These are phyloP conservation scores for Siderastrea siderea DNA, from an alignment of 92 coral and sea anemone genomes.

Conservation along the genomic window DNA sequence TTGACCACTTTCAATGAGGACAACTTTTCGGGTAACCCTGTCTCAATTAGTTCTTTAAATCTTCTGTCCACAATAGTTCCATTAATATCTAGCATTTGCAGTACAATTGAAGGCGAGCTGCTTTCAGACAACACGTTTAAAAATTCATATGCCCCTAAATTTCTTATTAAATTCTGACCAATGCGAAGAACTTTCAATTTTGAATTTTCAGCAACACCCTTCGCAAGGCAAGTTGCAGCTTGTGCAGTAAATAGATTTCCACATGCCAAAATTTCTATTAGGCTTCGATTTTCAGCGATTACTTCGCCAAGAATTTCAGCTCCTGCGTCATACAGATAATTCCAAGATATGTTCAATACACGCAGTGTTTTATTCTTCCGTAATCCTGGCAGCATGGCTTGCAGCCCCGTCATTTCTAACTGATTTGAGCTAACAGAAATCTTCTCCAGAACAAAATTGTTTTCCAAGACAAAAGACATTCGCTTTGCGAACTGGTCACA, in stretches of 20 bases:
- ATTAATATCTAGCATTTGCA: slow-evolving; percentile 78
- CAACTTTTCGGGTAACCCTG: slow-evolving; percentile 46
- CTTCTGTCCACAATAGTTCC: slow-evolving; percentile 84
- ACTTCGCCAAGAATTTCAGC: slow-evolving; percentile 78
- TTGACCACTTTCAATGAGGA: slow-evolving; percentile 69
- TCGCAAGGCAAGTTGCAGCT: slow-evolving; percentile 80
- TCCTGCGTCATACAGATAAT: slow-evolving; percentile 87
- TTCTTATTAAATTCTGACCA: slow-evolving; percentile 86
- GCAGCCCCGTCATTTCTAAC: slow-evolving; percentile 78
- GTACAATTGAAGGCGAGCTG: slow-evolving; percentile 29
- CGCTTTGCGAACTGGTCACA: slow-evolving; percentile 71
- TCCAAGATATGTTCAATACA: slow-evolving; percentile 91
- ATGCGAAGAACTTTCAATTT: slow-evolving; percentile 71
- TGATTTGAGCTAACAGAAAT: slow-evolving; percentile 84
- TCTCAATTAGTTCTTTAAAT: slow-evolving; percentile 48
- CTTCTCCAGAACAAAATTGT: slow-evolving; percentile 54
- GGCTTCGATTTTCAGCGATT: slow-evolving; percentile 60
- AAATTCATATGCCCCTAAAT: slow-evolving; percentile 82
- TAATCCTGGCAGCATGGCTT: slow-evolving; percentile 75
- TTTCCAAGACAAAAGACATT: slow-evolving; percentile 47
- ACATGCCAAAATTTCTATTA: slow-evolving; percentile 78
- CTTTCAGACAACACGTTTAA: slow-evolving; percentile 47
- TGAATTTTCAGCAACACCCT: slow-evolving; percentile 71
- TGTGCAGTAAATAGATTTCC: slow-evolving; percentile 82
- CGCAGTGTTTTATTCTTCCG: slow-evolving; percentile 63